A percentile compares a stretch with the other conserved stretches of the same genome.
These are phyloP conservation scores for Molossus alvarezi DNA, from an alignment of 2,797 vertebrate species.

Conservation along the genomic window DNA sequence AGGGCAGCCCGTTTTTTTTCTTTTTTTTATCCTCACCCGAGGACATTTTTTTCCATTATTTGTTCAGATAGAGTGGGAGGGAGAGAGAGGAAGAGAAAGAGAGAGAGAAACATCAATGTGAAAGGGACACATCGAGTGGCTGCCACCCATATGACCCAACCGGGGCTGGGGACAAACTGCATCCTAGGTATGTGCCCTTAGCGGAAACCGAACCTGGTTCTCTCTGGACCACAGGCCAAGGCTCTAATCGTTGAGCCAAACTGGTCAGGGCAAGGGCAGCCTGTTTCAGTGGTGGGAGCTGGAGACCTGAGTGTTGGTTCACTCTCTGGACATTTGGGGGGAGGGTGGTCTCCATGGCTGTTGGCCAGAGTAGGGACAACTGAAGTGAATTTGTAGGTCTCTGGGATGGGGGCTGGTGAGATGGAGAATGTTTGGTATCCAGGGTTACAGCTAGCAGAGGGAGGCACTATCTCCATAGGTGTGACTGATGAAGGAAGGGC, in stretches of 20 bases:
- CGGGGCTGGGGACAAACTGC: too few species aligned
- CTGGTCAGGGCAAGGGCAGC: background rate
- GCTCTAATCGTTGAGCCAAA: too few species aligned
- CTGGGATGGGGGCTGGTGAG: background rate
- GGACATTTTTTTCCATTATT: too few species aligned
- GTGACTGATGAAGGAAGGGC: background rate
- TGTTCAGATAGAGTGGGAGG: too few species aligned
- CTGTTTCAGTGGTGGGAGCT: constrained; percentile 43
- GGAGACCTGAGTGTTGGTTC: background rate
- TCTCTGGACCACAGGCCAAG: too few species aligned
- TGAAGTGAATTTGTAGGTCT: background rate
- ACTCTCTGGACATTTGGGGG: background rate
- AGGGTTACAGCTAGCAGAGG: constrained; percentile 39
- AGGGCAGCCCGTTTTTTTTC: background rate
- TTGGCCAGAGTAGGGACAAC: background rate
- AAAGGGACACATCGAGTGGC: too few species aligned
- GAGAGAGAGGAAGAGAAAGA: too few species aligned
- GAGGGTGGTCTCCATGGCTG: background rate
- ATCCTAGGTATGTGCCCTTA: too few species aligned
- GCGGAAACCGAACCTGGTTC: too few species aligned
- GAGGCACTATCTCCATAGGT: background rate
- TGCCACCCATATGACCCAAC: too few species aligned
- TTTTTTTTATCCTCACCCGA: too few species aligned
- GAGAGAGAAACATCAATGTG: too few species aligned
- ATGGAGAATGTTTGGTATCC: background rate